phyloP scores from a whole-genome alignment of 2,888 invertebrate genomes.

The Acanthoscelides obtectus region DNA sequence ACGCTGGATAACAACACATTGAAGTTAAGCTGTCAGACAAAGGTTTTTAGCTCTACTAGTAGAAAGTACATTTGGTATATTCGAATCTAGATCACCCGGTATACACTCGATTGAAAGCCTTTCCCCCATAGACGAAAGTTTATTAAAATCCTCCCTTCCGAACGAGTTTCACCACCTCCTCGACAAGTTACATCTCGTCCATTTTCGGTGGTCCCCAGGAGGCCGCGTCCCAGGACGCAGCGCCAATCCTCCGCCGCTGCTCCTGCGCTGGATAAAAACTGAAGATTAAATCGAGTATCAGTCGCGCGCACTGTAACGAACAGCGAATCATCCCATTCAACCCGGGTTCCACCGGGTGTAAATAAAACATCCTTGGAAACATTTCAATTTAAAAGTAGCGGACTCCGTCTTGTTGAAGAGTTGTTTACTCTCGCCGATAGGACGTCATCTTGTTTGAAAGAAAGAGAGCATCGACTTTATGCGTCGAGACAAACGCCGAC shows the following conservation, averaged over 20 bases:
- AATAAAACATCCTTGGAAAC: constrained; percentile 25
- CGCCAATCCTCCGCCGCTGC: not conserved
- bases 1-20: no score
- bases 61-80: no score
- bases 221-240: not conserved
- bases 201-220: not conserved
- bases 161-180: not conserved
- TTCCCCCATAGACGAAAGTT: not conserved
- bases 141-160: not conserved
- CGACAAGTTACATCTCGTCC: not conserved
- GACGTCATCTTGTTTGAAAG: constrained; percentile 15
- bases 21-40: no score
- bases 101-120: not conserved
- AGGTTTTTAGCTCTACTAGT: no score
- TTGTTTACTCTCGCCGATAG: constrained; percentile 17
- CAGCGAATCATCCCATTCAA: constrained; percentile 13
- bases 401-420: constrained; percentile 13
- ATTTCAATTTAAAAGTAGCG: constrained; percentile 25
- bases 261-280: constrained; percentile 6
- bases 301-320: constrained; percentile 6
- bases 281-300: constrained; percentile 15
- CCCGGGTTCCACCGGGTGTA: constrained; percentile 19
- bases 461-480: constrained; percentile 16
- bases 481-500: constrained; percentile 8
- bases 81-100: no score